phyloP scores from a whole-genome alignment of 2,797 vertebrate genomes.

The Chromobotia macracanthus region DNA sequence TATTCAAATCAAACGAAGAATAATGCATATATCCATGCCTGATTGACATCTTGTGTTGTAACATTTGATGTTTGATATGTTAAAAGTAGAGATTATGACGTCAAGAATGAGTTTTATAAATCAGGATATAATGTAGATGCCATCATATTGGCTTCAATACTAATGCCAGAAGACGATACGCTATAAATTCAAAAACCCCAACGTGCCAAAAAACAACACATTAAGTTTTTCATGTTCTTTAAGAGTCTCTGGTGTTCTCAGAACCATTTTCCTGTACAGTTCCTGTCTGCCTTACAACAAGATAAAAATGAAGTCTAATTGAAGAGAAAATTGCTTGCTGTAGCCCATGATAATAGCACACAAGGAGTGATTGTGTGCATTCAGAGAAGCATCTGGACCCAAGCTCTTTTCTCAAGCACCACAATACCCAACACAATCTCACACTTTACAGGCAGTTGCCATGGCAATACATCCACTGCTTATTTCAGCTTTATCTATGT shows the following conservation, averaged over 20 bases:
- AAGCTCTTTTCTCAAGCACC: constrained; percentile 40
- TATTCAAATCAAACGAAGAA: neutral
- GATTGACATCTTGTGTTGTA: neutral
- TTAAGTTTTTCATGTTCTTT: neutral
- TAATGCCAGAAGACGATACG: too few relatives aligned
- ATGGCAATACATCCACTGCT: constrained; percentile 56
- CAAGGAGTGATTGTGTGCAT: neutral
- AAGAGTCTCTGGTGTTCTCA: neutral
- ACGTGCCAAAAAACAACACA: neutral
- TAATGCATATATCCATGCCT: neutral
- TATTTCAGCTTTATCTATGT: constrained; percentile 32
- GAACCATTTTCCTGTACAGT: neutral
- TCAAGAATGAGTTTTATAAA: neutral
- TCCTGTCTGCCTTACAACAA: neutral
- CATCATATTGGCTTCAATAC: neutral
- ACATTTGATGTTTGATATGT: neutral
- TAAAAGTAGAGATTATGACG: neutral
- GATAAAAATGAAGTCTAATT: neutral
- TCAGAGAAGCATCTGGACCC: constrained; percentile 32
- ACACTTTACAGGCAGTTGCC: constrained; percentile 58
- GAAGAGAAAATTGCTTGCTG: neutral
- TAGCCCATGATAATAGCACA: neutral
- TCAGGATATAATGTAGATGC: neutral
- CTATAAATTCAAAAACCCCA: neutral
- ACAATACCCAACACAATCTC: constrained; percentile 42